Percentiles rank a stretch among this genome's conserved stretches.
Conservation (phyloP, 2,113 vertebrate genomes). For the Chionis minor region DNA sequence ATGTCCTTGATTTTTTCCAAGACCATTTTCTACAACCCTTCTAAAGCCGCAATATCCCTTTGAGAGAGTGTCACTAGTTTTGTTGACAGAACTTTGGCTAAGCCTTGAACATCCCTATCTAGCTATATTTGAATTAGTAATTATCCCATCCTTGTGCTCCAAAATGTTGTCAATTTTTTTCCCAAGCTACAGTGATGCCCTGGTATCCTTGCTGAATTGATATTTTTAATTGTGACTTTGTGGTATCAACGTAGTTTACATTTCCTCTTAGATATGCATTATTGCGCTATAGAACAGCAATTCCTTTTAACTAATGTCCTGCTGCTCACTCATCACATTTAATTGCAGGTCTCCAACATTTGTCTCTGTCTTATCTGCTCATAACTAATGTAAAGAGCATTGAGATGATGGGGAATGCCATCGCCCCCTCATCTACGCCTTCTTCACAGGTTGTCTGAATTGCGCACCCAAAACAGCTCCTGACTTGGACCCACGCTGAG, state of each 20-base stretch:
- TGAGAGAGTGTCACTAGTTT: not conserved
- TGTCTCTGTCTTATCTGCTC: not conserved
- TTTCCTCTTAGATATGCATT: not conserved
- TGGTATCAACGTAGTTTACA: not conserved
- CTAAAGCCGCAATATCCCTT: not conserved
- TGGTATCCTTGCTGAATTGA: not conserved
- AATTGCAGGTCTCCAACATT: not conserved
- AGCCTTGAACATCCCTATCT: not conserved
- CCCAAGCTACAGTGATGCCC: not conserved
- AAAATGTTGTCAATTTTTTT: not conserved
- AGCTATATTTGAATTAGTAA: not conserved
- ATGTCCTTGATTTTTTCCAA: not conserved
- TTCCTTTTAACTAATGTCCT: not conserved
- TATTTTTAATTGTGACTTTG: not conserved
- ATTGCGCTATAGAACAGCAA: not conserved
- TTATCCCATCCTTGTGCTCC: not conserved
- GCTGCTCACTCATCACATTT: not conserved
- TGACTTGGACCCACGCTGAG: fast-evolving
- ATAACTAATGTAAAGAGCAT: not conserved
- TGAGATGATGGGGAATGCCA: not conserved
- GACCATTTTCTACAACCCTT: not conserved
- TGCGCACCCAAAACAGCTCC: not conserved
- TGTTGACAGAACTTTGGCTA: not conserved
- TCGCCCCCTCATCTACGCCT: fast-evolving
- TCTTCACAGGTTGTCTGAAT: not conserved